A percentile compares a stretch with the other conserved stretches of the same genome.
Conservation (phyloP, 2,888 invertebrate genomes). For the Schizaphis graminum region DNA sequence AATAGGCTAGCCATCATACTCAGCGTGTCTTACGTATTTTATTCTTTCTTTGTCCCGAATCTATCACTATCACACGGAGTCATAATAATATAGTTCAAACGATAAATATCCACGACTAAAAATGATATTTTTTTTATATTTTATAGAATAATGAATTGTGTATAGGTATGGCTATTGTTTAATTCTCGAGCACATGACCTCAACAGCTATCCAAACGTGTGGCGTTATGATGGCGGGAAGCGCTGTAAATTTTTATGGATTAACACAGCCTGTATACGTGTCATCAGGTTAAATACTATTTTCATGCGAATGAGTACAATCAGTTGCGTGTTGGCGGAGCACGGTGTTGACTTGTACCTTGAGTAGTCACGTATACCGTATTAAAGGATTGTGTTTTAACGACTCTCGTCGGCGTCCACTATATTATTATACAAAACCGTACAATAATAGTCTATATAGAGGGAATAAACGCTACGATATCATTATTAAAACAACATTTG, state of each 20-base stretch:
- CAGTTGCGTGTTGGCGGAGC: neutral
- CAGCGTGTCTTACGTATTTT: neutral
- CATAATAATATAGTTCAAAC: neutral
- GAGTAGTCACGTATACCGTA: neutral
- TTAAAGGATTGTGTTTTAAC: neutral
- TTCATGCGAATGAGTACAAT: neutral
- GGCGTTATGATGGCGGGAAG: neutral
- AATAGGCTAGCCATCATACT: neutral
- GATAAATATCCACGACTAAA: neutral
- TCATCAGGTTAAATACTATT: neutral
- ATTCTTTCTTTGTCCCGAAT: neutral
- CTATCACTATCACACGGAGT: neutral
- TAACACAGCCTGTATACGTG: neutral
- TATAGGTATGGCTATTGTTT: neutral
- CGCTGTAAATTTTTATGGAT: neutral
- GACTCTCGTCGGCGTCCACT: neutral
- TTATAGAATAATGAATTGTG: neutral
- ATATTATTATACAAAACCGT: neutral
- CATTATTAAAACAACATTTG: neutral
- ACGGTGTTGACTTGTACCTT: neutral
- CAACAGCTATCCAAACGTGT: neutral
- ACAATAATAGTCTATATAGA: neutral
- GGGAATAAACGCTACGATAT: neutral
- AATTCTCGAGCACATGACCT: neutral
- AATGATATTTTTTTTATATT: neutral